Conservation (phyloP, 2,797 vertebrate species). For the Phrynocephalus forsythii region DNA sequence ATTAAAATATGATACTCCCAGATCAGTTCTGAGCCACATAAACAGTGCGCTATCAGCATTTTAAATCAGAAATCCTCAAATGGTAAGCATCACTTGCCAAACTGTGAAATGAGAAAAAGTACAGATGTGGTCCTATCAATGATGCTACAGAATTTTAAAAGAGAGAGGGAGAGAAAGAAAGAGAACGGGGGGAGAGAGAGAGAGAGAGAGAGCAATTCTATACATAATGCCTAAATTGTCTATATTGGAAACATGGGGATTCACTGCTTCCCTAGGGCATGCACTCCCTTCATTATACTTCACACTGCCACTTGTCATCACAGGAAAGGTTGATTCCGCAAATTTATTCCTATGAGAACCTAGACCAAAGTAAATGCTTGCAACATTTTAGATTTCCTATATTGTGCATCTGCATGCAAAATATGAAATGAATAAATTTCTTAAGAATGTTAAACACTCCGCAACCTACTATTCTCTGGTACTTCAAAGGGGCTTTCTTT, state of each 20-base stretch:
- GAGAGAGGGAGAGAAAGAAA: not conserved
- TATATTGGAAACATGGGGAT: conserved; percentile 31
- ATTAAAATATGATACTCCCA: not conserved
- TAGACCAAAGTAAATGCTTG: conserved; percentile 25
- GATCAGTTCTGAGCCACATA: not conserved
- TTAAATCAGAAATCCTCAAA: not conserved
- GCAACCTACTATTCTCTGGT: conserved; percentile 15
- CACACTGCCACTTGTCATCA: conserved; percentile 57
- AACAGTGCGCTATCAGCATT: not conserved
- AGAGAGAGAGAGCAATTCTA: conserved; percentile 36
- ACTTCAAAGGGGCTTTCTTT: conserved; percentile 28
- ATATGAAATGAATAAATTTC: conserved; percentile 15
- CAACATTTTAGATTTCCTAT: not conserved
- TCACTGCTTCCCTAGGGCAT: conserved; percentile 56
- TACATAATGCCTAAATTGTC: conserved; percentile 47
- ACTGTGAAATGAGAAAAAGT: not conserved
- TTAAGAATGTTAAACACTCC: not conserved
- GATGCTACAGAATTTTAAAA: conserved; percentile 25
- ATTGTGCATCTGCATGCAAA: conserved; percentile 37
- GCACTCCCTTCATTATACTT: conserved; percentile 50
- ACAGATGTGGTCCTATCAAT: not conserved
- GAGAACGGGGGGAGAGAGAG: not conserved
- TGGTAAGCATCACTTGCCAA: not conserved
- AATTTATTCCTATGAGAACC: conserved; percentile 29
- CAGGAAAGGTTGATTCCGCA: conserved; percentile 17